These are phyloP conservation scores for Eidolon helvum DNA, from an alignment of 2,113 vertebrate genomes.

Conservation along the genomic window DNA sequence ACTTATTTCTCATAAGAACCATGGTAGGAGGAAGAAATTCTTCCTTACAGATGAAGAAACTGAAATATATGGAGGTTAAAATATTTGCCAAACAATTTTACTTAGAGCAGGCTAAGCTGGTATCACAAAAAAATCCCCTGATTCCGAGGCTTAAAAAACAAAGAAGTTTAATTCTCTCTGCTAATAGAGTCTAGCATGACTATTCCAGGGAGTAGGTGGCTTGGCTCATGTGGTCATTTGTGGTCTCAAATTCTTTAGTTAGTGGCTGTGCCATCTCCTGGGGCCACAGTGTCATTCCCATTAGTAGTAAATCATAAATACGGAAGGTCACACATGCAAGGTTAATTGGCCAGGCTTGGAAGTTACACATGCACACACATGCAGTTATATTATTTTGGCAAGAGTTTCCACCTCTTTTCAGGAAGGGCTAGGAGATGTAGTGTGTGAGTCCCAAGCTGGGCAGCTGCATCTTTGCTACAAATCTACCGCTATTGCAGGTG, in stretches of 20 bases:
- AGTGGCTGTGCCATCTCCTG: neutral
- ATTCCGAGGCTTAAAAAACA: neutral
- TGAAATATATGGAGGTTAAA: neutral
- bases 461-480: rapidly evolving
- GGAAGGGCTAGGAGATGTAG: neutral
- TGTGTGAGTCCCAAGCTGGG: neutral
- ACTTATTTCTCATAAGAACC: neutral
- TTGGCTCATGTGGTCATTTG: neutral
- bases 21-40: neutral
- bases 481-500: neutral
- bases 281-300: neutral
- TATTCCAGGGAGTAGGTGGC: neutral
- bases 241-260: neutral
- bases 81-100: neutral
- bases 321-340: neutral
- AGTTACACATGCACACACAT: neutral
- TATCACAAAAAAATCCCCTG: neutral
- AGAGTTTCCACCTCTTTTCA: neutral
- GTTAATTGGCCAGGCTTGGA: neutral
- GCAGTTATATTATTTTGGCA: neutral
- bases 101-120: neutral
- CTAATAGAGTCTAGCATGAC: neutral
- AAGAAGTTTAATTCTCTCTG: neutral
- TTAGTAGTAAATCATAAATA: neutral
- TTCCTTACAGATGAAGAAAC: neutral